A percentile compares a stretch with the other conserved stretches of the same genome.
Evolutionary conservation across 2,888 invertebrate species (phyloP).

Genomic region (Latrodectus elegans): DNA sequence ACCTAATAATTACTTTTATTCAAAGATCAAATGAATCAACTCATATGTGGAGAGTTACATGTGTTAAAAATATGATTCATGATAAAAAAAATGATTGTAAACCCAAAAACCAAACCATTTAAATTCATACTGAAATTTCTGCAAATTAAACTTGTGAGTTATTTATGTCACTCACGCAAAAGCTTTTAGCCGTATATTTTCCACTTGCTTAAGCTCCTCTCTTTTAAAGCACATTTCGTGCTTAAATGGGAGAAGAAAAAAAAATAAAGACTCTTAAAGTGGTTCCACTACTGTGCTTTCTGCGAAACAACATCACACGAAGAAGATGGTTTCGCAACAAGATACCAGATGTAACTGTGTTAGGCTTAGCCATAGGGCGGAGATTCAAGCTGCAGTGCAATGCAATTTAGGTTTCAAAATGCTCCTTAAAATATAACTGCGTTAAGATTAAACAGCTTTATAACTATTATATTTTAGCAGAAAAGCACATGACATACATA

Average conservation of each 20-base stretch:
- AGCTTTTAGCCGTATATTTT: slow-evolving; percentile 37
- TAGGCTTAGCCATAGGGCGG: too few species aligned
- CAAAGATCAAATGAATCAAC: background rate
- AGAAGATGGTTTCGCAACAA: slow-evolving; percentile 7
- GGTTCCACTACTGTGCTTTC: slow-evolving; percentile 24
- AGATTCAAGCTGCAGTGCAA: too few species aligned
- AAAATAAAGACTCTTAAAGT: slow-evolving; percentile 13
- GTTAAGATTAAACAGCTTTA: too few species aligned
- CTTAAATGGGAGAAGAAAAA: slow-evolving; percentile 22
- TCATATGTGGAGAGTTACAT: background rate
- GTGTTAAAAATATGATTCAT: slow-evolving; percentile 6
- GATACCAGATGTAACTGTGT: background rate
- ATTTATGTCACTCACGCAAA: slow-evolving; percentile 51
- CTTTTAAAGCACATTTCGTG: slow-evolving; percentile 49
- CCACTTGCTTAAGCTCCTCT: slow-evolving; percentile 31
- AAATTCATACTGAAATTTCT: slow-evolving; percentile 44
- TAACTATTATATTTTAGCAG: too few species aligned
- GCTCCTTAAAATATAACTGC: too few species aligned
- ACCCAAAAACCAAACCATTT: slow-evolving; percentile 16
- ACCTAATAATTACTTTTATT: too few species aligned
- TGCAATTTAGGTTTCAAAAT: too few species aligned
- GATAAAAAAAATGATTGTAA: slow-evolving; percentile 13
- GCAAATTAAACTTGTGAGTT: slow-evolving; percentile 43
- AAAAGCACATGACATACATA: too few species aligned
- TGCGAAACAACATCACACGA: background rate